phyloP scores from a whole-genome alignment of 2,113 vertebrate species.

The Syngnathoides biaculeatus region DNA sequence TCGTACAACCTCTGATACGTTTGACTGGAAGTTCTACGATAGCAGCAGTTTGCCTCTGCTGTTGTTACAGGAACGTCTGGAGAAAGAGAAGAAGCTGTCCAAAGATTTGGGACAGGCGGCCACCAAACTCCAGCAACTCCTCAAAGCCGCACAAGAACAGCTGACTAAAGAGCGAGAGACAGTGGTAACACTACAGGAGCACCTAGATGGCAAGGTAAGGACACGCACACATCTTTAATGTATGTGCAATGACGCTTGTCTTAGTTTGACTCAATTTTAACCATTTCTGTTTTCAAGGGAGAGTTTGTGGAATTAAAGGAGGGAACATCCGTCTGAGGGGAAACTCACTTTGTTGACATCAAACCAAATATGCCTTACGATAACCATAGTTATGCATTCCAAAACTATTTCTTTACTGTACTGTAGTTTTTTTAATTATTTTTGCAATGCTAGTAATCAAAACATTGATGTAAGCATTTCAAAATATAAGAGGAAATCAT shows the following conservation, averaged over 20 bases:
- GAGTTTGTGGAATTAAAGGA: conserved; percentile 68
- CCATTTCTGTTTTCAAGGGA: conserved; percentile 48
- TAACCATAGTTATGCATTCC: conserved; percentile 75
- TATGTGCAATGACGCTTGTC: no score
- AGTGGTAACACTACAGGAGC: conserved; percentile 79
- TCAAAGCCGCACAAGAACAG: conserved; percentile 85
- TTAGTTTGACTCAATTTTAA: neutral
- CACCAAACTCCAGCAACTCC: conserved; percentile 87
- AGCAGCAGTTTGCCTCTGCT: neutral
- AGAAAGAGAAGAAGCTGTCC: conserved; percentile 89
- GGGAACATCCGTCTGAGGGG: conserved; percentile 72
- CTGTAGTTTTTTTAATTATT: conserved; percentile 57
- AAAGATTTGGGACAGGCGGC: conserved; percentile 85
- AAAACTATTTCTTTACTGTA: conserved; percentile 60
- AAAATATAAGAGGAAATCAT: conserved; percentile 40
- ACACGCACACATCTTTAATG: neutral
- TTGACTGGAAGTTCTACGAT: neutral
- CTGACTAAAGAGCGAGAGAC: conserved; percentile 83
- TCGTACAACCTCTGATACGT: neutral
- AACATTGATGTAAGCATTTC: conserved; percentile 61
- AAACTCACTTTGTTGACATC: conserved; percentile 40
- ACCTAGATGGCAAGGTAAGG: conserved; percentile 76
- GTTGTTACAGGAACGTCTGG: conserved; percentile 80
- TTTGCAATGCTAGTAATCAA: conserved; percentile 49
- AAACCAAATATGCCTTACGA: conserved; percentile 76